A percentile compares a stretch with the other conserved stretches of the same genome.
These are phyloP conservation scores for Argyresthia albistria DNA, from an alignment of 2,888 invertebrate species.

Conservation along the genomic window DNA sequence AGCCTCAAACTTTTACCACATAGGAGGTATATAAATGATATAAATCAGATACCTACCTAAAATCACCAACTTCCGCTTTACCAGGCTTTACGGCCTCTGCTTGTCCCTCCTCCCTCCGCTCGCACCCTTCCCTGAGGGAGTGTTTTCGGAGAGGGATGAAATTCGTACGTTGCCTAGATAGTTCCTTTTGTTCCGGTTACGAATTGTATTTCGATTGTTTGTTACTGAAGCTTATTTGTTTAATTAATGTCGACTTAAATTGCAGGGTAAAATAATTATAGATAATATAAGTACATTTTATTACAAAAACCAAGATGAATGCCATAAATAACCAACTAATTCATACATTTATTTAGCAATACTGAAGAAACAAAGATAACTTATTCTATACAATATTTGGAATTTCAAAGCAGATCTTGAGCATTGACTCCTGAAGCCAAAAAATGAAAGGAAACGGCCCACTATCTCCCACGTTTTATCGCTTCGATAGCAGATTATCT, in stretches of 20 bases:
- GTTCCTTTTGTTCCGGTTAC: no score
- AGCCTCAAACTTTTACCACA: constrained; percentile 11
- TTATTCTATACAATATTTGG: no score
- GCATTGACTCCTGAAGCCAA: not conserved
- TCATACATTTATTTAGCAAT: no score
- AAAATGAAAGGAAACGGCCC: not conserved
- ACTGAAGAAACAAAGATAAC: no score
- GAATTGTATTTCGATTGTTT: no score
- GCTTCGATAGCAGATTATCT: constrained; percentile 28
- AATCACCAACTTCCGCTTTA: constrained; percentile 29
- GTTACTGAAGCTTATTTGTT: not conserved
- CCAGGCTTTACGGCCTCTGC: constrained; percentile 34
- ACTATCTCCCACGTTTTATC: constrained; percentile 22
- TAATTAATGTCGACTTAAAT: not conserved
- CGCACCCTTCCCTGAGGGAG: constrained; percentile 19
- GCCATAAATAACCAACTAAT: no score
- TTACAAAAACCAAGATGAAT: no score
- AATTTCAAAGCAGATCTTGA: not conserved
- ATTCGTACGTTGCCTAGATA: no score
- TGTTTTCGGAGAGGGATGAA: constrained; percentile 7
- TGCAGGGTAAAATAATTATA: no score
- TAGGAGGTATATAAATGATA: constrained; percentile 41
- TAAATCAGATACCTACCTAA: no score
- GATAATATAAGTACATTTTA: no score
- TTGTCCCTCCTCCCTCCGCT: constrained; percentile 21